Conservation (phyloP, 2,113 vertebrate species). For the Clarias batrachus region DNA sequence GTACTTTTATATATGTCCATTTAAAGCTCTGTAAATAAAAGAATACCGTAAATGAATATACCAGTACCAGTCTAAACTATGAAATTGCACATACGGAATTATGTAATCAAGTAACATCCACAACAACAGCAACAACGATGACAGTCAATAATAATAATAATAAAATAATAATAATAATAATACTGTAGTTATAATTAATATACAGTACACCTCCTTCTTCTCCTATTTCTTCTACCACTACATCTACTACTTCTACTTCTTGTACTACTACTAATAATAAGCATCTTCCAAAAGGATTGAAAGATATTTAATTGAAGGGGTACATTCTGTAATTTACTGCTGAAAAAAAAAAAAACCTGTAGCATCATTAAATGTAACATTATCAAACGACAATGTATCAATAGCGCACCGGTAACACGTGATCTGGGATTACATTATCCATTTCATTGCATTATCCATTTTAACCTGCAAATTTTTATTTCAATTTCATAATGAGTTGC, state of each 20-base stretch:
- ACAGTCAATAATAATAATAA: too few species aligned
- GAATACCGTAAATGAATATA: background rate
- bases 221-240: too few species aligned
- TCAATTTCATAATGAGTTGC: background rate
- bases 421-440: background rate
- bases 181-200: too few species aligned
- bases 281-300: background rate
- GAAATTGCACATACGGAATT: too few species aligned
- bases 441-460: too few species aligned
- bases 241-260: too few species aligned
- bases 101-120: too few species aligned
- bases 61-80: too few species aligned
- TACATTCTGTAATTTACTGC: slow-evolving; percentile 36
- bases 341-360: slow-evolving; percentile 21
- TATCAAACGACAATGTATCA: slow-evolving; percentile 43
- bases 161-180: too few species aligned
- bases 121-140: too few species aligned
- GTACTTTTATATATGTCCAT: background rate
- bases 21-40: background rate
- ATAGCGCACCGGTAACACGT: slow-evolving; percentile 38
- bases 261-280: background rate
- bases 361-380: slow-evolving; percentile 42
- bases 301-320: slow-evolving; percentile 3
- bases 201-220: too few species aligned
- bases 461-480: background rate